Conservation (phyloP, 2,113 vertebrate genomes). For the Apaloderma vittatum region DNA sequence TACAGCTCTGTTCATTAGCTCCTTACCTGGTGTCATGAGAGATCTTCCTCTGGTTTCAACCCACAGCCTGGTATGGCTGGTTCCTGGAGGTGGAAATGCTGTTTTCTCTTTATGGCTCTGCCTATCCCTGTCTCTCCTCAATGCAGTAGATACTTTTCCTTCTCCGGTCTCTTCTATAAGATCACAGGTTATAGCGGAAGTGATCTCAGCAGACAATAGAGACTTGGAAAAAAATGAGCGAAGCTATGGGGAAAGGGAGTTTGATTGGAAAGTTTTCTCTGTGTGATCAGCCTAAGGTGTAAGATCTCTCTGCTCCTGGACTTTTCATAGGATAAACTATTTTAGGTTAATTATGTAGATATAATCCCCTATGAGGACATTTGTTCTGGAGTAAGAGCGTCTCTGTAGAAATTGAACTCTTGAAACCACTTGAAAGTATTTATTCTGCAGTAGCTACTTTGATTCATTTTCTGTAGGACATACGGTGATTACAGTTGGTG, state of each 20-base stretch:
- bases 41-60: neutral
- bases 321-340: neutral
- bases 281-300: neutral
- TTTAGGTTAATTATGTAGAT: neutral
- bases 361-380: neutral
- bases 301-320: neutral
- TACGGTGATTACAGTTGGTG: neutral
- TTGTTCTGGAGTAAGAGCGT: neutral
- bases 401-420: neutral
- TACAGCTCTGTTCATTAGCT: neutral
- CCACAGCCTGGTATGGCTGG: neutral
- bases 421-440: conserved; percentile 4
- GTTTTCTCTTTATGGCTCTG: neutral
- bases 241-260: neutral
- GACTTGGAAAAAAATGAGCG: neutral
- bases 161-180: neutral
- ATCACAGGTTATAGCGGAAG: neutral
- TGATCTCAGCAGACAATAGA: neutral
- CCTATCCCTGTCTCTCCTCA: neutral
- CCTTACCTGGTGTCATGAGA: neutral
- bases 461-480: neutral
- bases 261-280: neutral
- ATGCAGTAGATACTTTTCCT: neutral
- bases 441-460: neutral
- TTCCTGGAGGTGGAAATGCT: neutral